Base-by-base conservation (phyloP, 1,140 invertebrate species). In the Neodiprion lecontei region DNA sequence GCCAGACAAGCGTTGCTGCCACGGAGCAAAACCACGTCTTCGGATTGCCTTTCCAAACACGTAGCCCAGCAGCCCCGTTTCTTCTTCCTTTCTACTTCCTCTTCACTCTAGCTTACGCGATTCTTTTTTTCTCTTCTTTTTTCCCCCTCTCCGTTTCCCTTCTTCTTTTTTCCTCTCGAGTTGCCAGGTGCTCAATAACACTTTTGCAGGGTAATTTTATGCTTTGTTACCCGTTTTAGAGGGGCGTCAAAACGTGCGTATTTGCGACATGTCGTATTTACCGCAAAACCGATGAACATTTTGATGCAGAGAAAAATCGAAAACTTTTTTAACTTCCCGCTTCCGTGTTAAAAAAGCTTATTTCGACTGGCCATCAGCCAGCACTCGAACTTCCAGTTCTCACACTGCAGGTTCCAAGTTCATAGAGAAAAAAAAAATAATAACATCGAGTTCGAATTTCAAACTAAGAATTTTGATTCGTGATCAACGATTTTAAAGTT, bases 21-120 rank as follows among this genome's bases (percentile, higher is more conserved):
- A 75, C 47, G 72, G 12, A 9, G 76, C 69, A 40, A 40, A 69
- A 74, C 67, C 70, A 65, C 76, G 72, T 77, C 73, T 77, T 77
- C 21, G 74, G 67, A 79, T 80, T 82, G 77, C 80, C 79, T 82
- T 82, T 81, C 81, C 66, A 71, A 71, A 75, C 79, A 81, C 81
- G 79, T 81, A 82, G 61, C 73, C 67, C 28, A 40, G 73, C 53
- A 67, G 75, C 69, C 74, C 71, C 69, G 72, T 71, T 40, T 40
- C 48, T 48, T 40, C 21, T 69, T 11, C 72, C 69, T 72, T 48
- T 10, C 47, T 48, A 28, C 1, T 70, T 53, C 28, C 67, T 70
- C 69, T 70, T 67, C 67, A 50, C 47, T 12, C 67, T 66, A 61
- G 9, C 48, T 70, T 14, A 5, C 66, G 12, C 73, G 21, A 48